Percentiles rank a stretch among this genome's conserved stretches.
phyloP scores from a whole-genome alignment of 1,140 invertebrate genomes.

The Halictus rubicundus region DNA sequence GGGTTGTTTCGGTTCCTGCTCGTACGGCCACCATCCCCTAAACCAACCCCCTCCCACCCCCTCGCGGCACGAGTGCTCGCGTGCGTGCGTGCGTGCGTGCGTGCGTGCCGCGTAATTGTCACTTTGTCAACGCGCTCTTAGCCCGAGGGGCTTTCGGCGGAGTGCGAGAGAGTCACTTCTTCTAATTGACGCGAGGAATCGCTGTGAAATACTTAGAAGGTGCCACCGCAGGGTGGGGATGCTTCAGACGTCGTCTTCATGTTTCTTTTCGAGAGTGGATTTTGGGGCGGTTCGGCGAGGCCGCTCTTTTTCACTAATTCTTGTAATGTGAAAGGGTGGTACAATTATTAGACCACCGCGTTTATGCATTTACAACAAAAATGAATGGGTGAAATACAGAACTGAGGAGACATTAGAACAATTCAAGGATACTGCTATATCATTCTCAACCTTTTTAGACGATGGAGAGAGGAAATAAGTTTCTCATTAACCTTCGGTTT shows the following conservation, averaged over 20 bases:
- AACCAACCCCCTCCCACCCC: neutral
- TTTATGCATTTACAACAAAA: too few relatives aligned
- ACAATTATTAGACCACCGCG: too few relatives aligned
- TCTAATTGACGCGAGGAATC: slow-evolving; percentile 64
- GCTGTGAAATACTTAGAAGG: neutral
- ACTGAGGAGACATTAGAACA: too few relatives aligned
- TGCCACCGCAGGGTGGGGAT: neutral
- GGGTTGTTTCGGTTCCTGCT: slow-evolving; percentile 14
- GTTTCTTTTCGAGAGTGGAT: neutral
- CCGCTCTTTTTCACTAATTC: too few relatives aligned
- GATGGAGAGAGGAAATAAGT: too few relatives aligned
- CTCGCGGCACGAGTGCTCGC: slow-evolving; percentile 8
- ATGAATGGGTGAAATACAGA: too few relatives aligned
- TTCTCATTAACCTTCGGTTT: too few relatives aligned
- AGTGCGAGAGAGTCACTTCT: slow-evolving; percentile 63
- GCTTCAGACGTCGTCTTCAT: neutral
- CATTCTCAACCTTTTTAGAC: too few relatives aligned
- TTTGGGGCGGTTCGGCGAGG: neutral
- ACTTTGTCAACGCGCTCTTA: slow-evolving; percentile 74
- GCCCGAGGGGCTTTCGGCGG: slow-evolving; percentile 40
- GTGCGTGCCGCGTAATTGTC: slow-evolving; percentile 74
- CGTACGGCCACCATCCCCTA: neutral
- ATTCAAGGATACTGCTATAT: too few relatives aligned
- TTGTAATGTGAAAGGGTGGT: too few relatives aligned
- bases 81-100: slow-evolving; percentile 43